Conservation (phyloP, 2,888 invertebrate species). For the Achlya flavicornis region DNA sequence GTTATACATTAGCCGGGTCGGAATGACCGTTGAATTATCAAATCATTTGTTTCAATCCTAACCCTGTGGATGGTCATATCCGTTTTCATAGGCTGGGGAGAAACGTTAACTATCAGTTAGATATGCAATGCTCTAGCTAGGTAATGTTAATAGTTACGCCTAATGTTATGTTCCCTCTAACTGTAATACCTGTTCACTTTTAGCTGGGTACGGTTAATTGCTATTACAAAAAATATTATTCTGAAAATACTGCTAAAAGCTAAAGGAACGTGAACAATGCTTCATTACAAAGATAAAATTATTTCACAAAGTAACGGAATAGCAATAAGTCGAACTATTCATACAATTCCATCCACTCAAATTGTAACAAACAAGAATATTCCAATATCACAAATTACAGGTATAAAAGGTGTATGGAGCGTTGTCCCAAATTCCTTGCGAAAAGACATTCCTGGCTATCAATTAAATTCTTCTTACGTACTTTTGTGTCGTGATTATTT, state of each 20-base stretch:
- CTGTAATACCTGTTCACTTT: not conserved
- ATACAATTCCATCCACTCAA: slow-evolving; percentile 11
- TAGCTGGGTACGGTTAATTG: too few species aligned
- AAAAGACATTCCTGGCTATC: slow-evolving; percentile 65
- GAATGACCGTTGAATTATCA: slow-evolving; percentile 44
- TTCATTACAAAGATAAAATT: not conserved
- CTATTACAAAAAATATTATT: not conserved
- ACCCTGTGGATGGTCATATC: slow-evolving; percentile 46
- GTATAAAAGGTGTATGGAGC: not conserved
- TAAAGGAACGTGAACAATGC: not conserved
- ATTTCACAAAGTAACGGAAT: not conserved
- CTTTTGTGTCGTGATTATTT: slow-evolving; percentile 67
- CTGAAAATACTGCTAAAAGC: not conserved
- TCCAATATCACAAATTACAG: slow-evolving; percentile 14
- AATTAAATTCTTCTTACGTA: slow-evolving; percentile 76
- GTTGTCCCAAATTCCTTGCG: slow-evolving; percentile 19
- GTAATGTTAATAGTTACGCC: not conserved
- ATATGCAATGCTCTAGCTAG: slow-evolving; percentile 2
- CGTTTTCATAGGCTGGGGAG: slow-evolving; percentile 38
- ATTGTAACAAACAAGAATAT: slow-evolving; percentile 11
- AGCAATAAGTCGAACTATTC: slow-evolving; percentile 1
- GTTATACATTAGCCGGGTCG: slow-evolving; percentile 14
- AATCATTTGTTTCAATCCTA: slow-evolving; percentile 65
- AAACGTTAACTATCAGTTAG: not conserved
- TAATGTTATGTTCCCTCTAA: not conserved